Base-by-base conservation (phyloP, 2,888 invertebrate genomes). In the Drosophila formosana region DNA sequence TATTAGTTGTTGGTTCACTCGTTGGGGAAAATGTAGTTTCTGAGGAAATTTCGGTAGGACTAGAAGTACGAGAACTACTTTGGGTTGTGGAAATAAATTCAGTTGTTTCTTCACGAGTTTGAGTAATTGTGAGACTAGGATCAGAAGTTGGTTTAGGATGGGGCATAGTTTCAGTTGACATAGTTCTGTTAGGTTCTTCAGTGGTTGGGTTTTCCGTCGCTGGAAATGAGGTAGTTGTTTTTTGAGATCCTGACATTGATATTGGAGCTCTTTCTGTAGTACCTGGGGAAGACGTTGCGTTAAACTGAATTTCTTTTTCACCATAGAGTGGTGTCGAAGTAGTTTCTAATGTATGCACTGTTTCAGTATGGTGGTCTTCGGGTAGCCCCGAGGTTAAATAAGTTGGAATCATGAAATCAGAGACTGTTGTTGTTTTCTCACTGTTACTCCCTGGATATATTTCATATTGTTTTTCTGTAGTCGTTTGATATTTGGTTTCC, bases 401-500 rank as follows among this genome's bases (percentile, higher is more conserved):
- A 11, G 34, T 34, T 34, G 3, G 34, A 34, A 34, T 34, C 34
- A 34, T 34, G 9, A 34, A 11, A 9, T 39, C 39, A 13, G 39
- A 18, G 13, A 41, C 39, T 41, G 39, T 13, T 2, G 39, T 18
- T 18, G 39, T 13, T 11, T n/a, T 37, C 4, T 37, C 37, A 37
- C n/a, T 32, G 23, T 11, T 32, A 11, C 28, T 28, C 3, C n/a
- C 51, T 37, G 37, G 37, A 4, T n/a, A 13, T 25, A 2, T n/a
- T 51, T 23, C 25, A n/a, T 13, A 7, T 0, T n/a, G n/a, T 51
- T 37, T 51, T 6, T 34, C 30, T 3, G 57, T 46, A 34, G 53
- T 49, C 7, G 30, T 43, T 43, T 75, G 53, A 7, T 37, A 1
- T 26, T 26, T 11, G 3, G 7, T 3, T 1, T 56, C 46, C 18